Percentiles rank a stretch among this genome's conserved stretches.
Conservation (phyloP, 2,797 vertebrate genomes). For the Dendrocincla fuliginosa region DNA sequence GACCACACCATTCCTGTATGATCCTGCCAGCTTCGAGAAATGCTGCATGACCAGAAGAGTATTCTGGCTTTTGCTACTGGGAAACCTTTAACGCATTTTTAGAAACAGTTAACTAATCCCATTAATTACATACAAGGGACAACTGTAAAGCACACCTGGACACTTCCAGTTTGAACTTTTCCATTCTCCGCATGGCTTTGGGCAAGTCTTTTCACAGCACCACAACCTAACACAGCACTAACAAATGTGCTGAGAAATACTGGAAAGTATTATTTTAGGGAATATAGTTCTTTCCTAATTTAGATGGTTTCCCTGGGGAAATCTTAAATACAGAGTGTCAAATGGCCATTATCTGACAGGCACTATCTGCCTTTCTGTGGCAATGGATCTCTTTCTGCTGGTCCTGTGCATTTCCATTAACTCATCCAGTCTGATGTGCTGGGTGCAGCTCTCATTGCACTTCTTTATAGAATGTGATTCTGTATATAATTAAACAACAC, state of each 20-base stretch:
- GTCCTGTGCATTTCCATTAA: neutral
- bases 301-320: neutral
- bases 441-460: neutral
- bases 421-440: neutral
- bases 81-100: neutral
- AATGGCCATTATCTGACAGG: neutral
- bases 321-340: neutral
- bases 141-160: neutral
- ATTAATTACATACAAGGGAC: neutral
- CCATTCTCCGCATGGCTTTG: neutral
- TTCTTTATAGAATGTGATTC: neutral
- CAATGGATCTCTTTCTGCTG: neutral
- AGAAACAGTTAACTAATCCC: neutral
- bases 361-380: neutral
- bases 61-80: neutral
- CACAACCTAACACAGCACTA: neutral
- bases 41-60: neutral
- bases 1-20: slow-evolving; percentile 19
- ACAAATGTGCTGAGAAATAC: neutral
- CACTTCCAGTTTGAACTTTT: neutral
- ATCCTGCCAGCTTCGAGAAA: neutral
- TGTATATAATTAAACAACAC: neutral
- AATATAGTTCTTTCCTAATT: neutral
- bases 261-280: neutral
- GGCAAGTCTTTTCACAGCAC: neutral